phyloP scores from a whole-genome alignment of 2,888 invertebrate genomes.

The Athalia cordata region DNA sequence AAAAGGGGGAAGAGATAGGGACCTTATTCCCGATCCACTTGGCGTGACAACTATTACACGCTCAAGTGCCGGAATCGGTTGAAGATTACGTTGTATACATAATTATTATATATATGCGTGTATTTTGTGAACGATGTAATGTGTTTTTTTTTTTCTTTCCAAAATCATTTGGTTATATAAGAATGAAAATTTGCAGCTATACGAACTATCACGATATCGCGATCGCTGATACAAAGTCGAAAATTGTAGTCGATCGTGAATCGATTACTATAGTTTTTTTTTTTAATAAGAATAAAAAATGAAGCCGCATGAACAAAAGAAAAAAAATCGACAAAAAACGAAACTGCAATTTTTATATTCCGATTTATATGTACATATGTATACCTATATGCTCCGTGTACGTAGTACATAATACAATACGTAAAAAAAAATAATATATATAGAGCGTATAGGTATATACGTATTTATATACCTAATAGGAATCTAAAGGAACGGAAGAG shows the following conservation, averaged over 20 bases:
- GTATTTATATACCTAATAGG: constrained; percentile 19
- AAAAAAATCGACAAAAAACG: neutral
- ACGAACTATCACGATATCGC: neutral
- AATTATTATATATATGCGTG: neutral
- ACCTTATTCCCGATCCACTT: constrained; percentile 22
- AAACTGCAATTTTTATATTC: neutral
- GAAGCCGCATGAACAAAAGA: neutral
- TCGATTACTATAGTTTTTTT: neutral
- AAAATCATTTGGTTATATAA: neutral
- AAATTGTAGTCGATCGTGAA: too few species aligned
- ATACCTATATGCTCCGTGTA: neutral
- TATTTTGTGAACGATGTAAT: neutral
- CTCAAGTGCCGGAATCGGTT: constrained; percentile 59
- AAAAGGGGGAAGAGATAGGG: too few species aligned
- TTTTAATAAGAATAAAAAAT: neutral
- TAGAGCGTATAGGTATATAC: neutral
- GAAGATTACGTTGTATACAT: constrained; percentile 20
- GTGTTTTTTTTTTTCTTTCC: neutral
- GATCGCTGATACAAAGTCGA: too few species aligned
- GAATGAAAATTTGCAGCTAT: too few species aligned
- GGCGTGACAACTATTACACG: constrained; percentile 67
- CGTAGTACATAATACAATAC: neutral
- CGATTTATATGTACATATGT: neutral
- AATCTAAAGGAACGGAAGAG: constrained; percentile 44
- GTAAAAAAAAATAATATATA: neutral